phyloP scores from a whole-genome alignment of 2,113 vertebrate genomes.

The Stercorarius parasiticus region DNA sequence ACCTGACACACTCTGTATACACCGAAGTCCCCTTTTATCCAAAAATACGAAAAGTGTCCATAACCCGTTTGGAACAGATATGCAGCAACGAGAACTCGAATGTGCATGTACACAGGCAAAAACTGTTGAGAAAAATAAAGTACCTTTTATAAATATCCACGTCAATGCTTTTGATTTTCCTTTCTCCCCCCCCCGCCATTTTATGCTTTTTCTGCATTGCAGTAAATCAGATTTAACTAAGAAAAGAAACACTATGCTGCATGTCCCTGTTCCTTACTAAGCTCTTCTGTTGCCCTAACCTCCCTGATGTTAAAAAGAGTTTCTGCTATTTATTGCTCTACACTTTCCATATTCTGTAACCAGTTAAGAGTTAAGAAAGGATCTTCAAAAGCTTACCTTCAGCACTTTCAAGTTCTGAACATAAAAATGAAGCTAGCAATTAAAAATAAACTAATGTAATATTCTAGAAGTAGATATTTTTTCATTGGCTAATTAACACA shows the following conservation, averaged over 20 bases:
- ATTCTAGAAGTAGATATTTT: neutral
- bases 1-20: slow-evolving; percentile 97
- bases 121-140: slow-evolving; percentile 80
- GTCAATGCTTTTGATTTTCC: neutral
- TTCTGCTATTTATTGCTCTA: neutral
- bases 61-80: slow-evolving; percentile 99
- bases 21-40: slow-evolving; percentile 97
- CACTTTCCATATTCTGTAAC: neutral
- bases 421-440: neutral
- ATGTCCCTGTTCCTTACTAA: neutral
- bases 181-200: neutral
- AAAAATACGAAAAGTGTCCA: slow-evolving; percentile 98
- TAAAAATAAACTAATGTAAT: neutral
- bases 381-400: neutral
- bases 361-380: neutral
- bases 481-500: neutral
- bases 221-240: neutral
- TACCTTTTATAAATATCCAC: neutral
- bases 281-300: neutral
- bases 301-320: neutral
- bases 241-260: neutral
- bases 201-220: neutral
- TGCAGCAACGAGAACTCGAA: slow-evolving; percentile 94
- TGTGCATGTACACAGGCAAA: slow-evolving; percentile 97
- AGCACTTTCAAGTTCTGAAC: neutral